A percentile compares a stretch with the other conserved stretches of the same genome.
Evolutionary conservation across 2,888 invertebrate species (phyloP).

Genomic region (Labia minor): DNA sequence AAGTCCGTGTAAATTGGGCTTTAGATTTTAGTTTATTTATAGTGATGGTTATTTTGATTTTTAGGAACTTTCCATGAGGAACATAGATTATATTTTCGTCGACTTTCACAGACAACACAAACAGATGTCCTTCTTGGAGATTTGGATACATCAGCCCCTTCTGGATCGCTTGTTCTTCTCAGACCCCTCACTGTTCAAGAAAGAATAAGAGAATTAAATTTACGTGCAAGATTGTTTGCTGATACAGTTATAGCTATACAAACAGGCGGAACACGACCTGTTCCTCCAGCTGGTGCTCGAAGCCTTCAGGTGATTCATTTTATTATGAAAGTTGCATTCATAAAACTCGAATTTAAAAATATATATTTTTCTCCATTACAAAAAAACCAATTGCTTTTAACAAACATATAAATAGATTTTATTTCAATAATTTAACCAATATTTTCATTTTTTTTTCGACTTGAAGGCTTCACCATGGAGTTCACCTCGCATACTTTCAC

Average conservation of each 20-base stretch:
- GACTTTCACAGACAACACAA: slow-evolving; percentile 39
- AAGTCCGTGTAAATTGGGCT: no score
- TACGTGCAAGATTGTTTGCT: slow-evolving; percentile 39
- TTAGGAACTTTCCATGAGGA: slow-evolving; percentile 32
- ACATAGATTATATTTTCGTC: slow-evolving; percentile 36
- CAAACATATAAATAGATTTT: no score
- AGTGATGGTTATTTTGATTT: background rate
- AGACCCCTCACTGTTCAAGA: slow-evolving; percentile 38
- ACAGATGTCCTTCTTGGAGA: slow-evolving; percentile 38
- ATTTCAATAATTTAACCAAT: no score
- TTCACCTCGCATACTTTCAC: slow-evolving; percentile 39
- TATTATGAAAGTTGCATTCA: background rate
- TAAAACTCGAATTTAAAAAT: slow-evolving; percentile 16
- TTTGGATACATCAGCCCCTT: slow-evolving; percentile 35
- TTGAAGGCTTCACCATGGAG: slow-evolving; percentile 40
- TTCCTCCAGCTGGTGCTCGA: slow-evolving; percentile 31
- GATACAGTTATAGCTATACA: slow-evolving; percentile 39
- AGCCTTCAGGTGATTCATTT: slow-evolving; percentile 33
- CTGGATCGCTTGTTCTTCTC: slow-evolving; percentile 33
- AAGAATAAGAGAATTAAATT: slow-evolving; percentile 39
- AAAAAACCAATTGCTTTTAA: no score
- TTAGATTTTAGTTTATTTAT: no score
- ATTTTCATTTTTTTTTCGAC: background rate
- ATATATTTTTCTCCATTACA: no score
- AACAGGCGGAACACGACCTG: slow-evolving; percentile 29